Evolutionary conservation across 2,113 vertebrate species (phyloP).

Genomic region (Erinaceus europaeus): DNA sequence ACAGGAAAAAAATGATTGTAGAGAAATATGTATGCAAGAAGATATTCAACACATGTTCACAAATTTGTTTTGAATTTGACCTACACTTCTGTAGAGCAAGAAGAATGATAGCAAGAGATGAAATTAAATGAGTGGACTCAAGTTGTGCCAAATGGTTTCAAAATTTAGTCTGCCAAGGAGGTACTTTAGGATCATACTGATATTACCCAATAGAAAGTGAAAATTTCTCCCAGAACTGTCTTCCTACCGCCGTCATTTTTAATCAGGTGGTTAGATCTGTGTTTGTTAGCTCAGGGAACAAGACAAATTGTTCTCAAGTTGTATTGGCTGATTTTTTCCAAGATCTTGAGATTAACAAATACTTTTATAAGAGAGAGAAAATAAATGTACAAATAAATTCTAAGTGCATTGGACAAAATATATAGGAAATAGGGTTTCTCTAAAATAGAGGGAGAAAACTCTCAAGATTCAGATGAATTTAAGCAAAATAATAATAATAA

Average conservation of each 20-base stretch:
- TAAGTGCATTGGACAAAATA: not conserved
- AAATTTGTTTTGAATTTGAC: not conserved
- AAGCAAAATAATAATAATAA: not conserved
- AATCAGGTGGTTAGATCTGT: not conserved
- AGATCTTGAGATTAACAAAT: not conserved
- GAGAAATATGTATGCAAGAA: not conserved
- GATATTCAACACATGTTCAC: accelerated
- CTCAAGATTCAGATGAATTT: not conserved
- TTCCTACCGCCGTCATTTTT: not conserved
- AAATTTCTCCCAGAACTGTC: not conserved
- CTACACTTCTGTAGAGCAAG: accelerated
- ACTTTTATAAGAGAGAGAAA: not conserved
- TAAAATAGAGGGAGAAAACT: not conserved
- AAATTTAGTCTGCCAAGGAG: not conserved
- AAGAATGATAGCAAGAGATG: too few relatives aligned
- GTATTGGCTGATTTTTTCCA: not conserved
- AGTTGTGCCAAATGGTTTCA: not conserved
- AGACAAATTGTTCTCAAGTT: not conserved
- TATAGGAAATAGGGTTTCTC: not conserved
- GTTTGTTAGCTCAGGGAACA: not conserved
- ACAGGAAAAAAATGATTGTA: not conserved
- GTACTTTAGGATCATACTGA: too few relatives aligned
- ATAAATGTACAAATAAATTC: not conserved
- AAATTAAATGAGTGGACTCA: not conserved
- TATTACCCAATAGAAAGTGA: too few relatives aligned